These are phyloP conservation scores for Tholera decimalis DNA, from an alignment of 2,888 invertebrate species.

Conservation along the genomic window DNA sequence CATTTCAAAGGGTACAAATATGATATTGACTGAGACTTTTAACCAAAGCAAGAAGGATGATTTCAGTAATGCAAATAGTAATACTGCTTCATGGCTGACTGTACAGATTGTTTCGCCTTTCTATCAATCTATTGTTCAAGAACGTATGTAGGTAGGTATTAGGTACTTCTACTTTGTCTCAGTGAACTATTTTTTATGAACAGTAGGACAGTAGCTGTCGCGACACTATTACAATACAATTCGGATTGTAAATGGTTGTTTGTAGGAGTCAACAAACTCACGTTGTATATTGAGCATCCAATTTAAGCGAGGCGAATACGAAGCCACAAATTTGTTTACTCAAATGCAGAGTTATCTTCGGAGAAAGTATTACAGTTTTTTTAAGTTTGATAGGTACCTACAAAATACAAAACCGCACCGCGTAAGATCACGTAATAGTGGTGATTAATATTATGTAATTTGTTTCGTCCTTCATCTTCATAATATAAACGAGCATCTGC, in stretches of 20 bases:
- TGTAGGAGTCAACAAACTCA: conserved; percentile 56
- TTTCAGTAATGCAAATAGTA: background rate
- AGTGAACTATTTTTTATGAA: conserved; percentile 33
- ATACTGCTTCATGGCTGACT: background rate
- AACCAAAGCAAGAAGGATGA: background rate
- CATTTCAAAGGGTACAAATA: background rate
- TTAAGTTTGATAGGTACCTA: too few relatives aligned
- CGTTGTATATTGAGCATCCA: conserved; percentile 8
- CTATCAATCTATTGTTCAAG: conserved; percentile 31
- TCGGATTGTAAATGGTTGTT: conserved; percentile 36
- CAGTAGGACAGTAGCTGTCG: conserved; percentile 21
- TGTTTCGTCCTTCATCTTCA: background rate
- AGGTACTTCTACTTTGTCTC: conserved; percentile 15
- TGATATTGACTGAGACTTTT: background rate
- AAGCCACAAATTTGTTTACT: too few relatives aligned
- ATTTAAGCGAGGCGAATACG: conserved; percentile 17
- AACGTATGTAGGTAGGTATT: background rate
- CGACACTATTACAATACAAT: conserved; percentile 39
- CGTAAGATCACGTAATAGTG: background rate
- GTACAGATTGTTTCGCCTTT: background rate
- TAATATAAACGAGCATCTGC: background rate
- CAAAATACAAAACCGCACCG: too few relatives aligned
- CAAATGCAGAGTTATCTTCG: background rate
- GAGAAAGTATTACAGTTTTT: background rate
- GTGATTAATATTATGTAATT: background rate